phyloP scores from a whole-genome alignment of 2,888 invertebrate species.

The Leucophenga montana region DNA sequence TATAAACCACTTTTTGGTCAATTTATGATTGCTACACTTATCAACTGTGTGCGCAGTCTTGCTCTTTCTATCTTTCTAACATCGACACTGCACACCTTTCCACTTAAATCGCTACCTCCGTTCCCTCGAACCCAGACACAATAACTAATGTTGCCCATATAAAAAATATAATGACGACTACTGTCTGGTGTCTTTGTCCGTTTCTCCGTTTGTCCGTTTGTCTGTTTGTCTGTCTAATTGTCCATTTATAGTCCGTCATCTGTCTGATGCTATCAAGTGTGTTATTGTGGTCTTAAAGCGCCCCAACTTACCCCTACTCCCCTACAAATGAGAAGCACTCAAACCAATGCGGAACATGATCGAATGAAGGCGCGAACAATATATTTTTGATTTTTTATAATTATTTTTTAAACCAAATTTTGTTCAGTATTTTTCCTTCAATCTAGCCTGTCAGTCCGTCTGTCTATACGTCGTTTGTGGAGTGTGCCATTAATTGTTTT shows the following conservation, averaged over 20 bases:
- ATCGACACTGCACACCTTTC: slow-evolving; percentile 38
- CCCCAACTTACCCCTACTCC: slow-evolving; percentile 20
- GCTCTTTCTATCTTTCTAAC: slow-evolving; percentile 38
- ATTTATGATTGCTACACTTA: slow-evolving; percentile 62
- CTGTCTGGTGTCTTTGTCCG: slow-evolving; percentile 8
- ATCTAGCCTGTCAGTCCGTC: slow-evolving; percentile 29
- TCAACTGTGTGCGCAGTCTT: slow-evolving; percentile 49
- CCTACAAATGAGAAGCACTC: slow-evolving; percentile 22
- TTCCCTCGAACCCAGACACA: neutral
- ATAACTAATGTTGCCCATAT: too few relatives aligned
- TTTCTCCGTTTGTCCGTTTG: slow-evolving; percentile 52
- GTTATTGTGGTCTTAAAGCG: slow-evolving; percentile 34
- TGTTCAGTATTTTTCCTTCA: slow-evolving; percentile 45
- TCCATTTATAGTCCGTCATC: too few relatives aligned
- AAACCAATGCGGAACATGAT: neutral
- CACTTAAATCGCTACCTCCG: neutral
- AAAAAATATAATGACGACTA: neutral
- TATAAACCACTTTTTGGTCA: slow-evolving; percentile 50
- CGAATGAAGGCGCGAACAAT: neutral
- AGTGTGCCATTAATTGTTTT: slow-evolving; percentile 64
- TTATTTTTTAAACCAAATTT: slow-evolving; percentile 32
- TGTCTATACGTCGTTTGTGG: slow-evolving; percentile 26
- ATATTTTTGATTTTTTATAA: neutral
- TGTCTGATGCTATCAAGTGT: slow-evolving; percentile 33
- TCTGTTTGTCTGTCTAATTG: neutral